A percentile compares a stretch with the other conserved stretches of the same genome.
phyloP scores from a whole-genome alignment of 2,797 vertebrate genomes.

The Chaetodon trifasciatus region DNA sequence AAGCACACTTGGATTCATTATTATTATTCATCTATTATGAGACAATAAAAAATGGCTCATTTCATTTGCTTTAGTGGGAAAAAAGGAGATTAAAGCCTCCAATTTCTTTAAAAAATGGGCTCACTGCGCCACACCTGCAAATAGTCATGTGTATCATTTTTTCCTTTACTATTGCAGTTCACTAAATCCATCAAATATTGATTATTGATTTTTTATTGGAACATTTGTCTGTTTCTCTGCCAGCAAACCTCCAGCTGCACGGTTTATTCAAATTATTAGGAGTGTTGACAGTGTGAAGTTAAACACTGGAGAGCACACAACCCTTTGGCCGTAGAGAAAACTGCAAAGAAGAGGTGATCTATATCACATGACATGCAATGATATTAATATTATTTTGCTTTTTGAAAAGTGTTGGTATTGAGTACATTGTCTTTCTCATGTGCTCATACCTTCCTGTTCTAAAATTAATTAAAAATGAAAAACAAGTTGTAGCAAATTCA shows the following conservation, averaged over 20 bases:
- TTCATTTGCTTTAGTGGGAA: constrained; percentile 18
- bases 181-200: background rate
- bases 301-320: background rate
- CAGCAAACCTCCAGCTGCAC: no score
- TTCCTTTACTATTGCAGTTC: background rate
- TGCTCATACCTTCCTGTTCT: background rate
- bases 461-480: no score
- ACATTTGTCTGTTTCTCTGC: background rate
- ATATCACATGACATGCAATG: background rate
- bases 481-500: no score
- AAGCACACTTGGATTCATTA: constrained; percentile 21
- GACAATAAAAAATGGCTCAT: constrained; percentile 19
- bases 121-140: background rate
- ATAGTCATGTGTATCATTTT: background rate
- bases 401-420: background rate
- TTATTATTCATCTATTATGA: constrained; percentile 11
- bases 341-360: background rate
- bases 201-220: background rate
- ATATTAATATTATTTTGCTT: background rate
- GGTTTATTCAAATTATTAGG: background rate
- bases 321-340: background rate
- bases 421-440: background rate
- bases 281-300: background rate
- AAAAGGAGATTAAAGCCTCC: constrained; percentile 2
- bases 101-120: constrained; percentile 1